Evolutionary conservation across 2,113 vertebrate genomes (phyloP), one percentile per base, ranked within the genome.

Genomic region (Illadopsis cleaveri): DNA sequence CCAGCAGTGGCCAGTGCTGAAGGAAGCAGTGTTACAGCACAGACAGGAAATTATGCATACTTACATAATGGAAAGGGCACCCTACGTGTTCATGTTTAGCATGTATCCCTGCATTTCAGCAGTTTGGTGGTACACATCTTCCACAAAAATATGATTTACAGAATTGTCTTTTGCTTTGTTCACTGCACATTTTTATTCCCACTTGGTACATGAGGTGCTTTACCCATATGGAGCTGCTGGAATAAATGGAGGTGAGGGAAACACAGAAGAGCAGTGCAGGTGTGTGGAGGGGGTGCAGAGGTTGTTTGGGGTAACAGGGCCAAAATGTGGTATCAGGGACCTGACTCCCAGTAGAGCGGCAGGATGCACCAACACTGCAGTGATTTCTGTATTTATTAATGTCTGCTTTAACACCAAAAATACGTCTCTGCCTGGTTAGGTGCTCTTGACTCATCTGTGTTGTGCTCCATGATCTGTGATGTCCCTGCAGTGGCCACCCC

Each of bases 1-100:
- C 89, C 84, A 94, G 96, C 97, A 97, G 89, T 96, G 96, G 87
- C 91, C 92, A 68, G 48, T 89, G 68, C 90, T 95, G 90, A 96
- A 93, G 96, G 91, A 91, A 96, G 95, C 87, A 92, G 83, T 82
- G 88, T 96, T 92, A 80, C 93, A 86, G 96, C 94, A 48, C 54
- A 44, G 96, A 89, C 96, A 93, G 93, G 94, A 92, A 94, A 97
- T 96, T 96, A 86, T 96, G 96, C 84, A 2, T 83, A 12, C 96
- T 87, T n/a, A 68, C 79, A 65, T 42, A 76, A 82, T 53, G 22
- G 80, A 30, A 38, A 54, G 61, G 40, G 37, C 75, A 56, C 28
- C 5, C 35, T n/a, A 25, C 44, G 19, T 71, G 18, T 85, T 60
- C 86, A 35, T 81, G 45, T 88, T 93, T 30, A 93, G 71, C 89